Evolutionary conservation across 1,140 invertebrate species (phyloP), one percentile per base, ranked within the genome.

Genomic region (Bombus confusus): DNA sequence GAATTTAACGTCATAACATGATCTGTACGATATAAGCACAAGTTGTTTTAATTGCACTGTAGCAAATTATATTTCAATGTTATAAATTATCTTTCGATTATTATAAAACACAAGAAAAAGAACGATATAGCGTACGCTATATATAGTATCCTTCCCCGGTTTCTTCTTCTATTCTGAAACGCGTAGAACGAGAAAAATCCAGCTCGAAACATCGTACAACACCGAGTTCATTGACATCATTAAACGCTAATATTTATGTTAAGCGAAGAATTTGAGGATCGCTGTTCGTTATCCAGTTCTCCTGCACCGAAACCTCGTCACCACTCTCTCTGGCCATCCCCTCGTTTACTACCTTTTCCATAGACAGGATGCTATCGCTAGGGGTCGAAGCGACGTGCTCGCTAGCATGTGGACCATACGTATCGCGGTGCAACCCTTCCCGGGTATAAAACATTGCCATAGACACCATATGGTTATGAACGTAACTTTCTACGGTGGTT

Each of bases 391-490:
- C 81, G 34, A 57, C 39, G 59, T 28, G 39, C 66, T 83, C 52
- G 88, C 83, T 78, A 86, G 66, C 72, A 87, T 86, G 88, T 88
- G 86, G 87, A 90, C 76, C 80, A 83, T 86, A 86, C 80, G 71
- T 75, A 66, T 85, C 43, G 41, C 37, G 31, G 66, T 41, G 64
- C 78, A 90, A 90, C 89, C 83, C 85, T 90, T 91, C 89, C 47
- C 83, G 74, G 43, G 41, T 66, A 68, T 86, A 87, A 88, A 91
- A 91, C 90, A 90, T 88, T 82, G 77, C 90, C 85, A 74, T 82
- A 90, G 75, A 90, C 84, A 86, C 90, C 90, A 91, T 90, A 91
- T 91, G 89, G 89, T 88, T 88, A 80, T 84, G 80, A 83, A 80
- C 71, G 80, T 77, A 87, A 72, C 83, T 88, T 84, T 85, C 83